These are phyloP conservation scores for Eublepharis macularius DNA, from an alignment of 2,113 vertebrate genomes.

Conservation along the genomic window DNA sequence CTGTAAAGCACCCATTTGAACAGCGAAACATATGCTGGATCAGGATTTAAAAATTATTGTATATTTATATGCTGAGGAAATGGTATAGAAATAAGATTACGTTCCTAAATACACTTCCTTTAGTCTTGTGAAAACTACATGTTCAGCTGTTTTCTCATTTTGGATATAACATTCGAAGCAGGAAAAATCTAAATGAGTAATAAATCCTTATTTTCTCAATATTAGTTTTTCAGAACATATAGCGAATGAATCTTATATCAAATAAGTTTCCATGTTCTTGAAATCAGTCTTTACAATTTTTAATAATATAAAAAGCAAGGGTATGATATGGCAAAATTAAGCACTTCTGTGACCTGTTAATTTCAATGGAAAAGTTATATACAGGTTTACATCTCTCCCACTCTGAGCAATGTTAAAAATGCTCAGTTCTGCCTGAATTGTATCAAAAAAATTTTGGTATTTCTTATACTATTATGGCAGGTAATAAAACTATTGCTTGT, in stretches of 20 bases:
- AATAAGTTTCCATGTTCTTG: neutral
- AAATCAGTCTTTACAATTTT: neutral
- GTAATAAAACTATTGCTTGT: neutral
- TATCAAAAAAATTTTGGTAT: rapidly evolving
- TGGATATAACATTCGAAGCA: neutral
- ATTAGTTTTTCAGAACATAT: neutral
- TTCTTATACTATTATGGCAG: neutral
- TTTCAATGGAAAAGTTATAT: neutral
- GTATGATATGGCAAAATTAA: neutral
- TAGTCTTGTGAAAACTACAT: neutral
- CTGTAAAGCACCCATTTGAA: neutral
- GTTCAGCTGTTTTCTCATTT: neutral
- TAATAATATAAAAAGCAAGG: neutral
- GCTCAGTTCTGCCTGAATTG: neutral
- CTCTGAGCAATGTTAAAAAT: neutral
- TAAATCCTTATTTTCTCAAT: neutral
- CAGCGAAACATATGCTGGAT: neutral
- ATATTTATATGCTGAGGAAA: neutral
- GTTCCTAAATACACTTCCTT: neutral
- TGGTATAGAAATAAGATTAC: neutral
- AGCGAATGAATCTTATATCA: neutral
- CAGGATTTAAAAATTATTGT: neutral
- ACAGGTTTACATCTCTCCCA: neutral
- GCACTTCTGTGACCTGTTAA: neutral
- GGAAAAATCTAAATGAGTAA: conserved; percentile 4